Evolutionary conservation across 2,888 invertebrate genomes (phyloP), one percentile per base, ranked within the genome.

Genomic region (Tridacna crocea): DNA sequence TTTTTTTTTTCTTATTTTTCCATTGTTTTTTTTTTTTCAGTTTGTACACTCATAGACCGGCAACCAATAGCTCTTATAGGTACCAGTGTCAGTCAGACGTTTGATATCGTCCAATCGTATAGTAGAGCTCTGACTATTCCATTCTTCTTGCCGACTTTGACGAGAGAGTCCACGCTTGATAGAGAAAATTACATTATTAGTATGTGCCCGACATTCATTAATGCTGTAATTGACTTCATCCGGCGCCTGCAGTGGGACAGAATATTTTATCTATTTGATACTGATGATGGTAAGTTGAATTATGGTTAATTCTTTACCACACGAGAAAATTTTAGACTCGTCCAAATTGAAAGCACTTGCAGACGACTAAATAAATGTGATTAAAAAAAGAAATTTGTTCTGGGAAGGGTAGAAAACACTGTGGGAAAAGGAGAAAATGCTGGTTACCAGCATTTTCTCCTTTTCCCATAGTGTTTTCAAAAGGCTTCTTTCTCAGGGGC

Each of bases 131-230:
- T 94, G 78, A 87, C 91, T 66, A 89, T 94, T 82, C 94, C 94
- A 11, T 89, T 93, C 66, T 92, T 93, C 26, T 84, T 92, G 10
- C 90, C 91, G 46, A 89, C 91, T 47, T 85, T 92, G 19, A 86
- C 92, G 22, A 89, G 93, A 74, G 87, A 88, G 19, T 80, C 83
- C 13, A 76, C 76, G 6, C 76, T 75, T 24, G 88, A 89, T 13
- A 79, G 83, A 17, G 90, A 88, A 46, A 76, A 70, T 46, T 94
- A 88, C 80, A 91, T 92, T 73, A 77, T 94, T 27, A 91, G 91
- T 94, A 97, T 99, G 97, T 96, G 98, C 84, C 99, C 99, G 27
- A 98, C 99, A 94, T 98, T 98, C 95, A 98, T 98, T 94, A 97
- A 97, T 92, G 98, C 99, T 79, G 97, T 99, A 93, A 97, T 99